Evolutionary conservation across 2,797 vertebrate species (phyloP), one percentile per base, ranked within the genome.

Genomic region (Lagocephalus sceleratus): DNA sequence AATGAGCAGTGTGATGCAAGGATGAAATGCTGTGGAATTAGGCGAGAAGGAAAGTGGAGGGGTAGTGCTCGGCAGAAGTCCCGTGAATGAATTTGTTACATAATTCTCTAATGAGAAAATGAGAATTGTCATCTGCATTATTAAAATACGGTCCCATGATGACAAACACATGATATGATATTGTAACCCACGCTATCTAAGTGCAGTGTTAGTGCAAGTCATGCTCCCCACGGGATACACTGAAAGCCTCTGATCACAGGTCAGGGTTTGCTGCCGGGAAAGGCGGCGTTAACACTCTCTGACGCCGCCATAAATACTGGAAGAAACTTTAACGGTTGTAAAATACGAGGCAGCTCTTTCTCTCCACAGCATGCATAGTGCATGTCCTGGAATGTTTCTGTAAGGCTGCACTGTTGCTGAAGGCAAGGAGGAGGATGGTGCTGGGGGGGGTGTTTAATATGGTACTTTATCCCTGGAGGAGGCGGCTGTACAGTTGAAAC

Each of bases 401-500:
- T 75, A 40, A 60, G 75, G 58, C 60, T 46, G 60, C 42, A 23
- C 60, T 70, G 71, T 66, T 73, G 64, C 78, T 77, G 63, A 19
- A 78, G 65, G 74, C 61, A 59, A 65, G 50, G 60, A 75, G 73
- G 71, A 66, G 64, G 73, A 75, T 52, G 57, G 70, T 73, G 78
- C 82, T 71, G 1, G 72, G 68, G 72, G 69, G 79, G 73, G 73
- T 72, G 71, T 85, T 88, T 88, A 83, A 82, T 80, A 77, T 81
- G 65, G 63, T 79, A 73, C 67, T 83, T 80, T 75, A 81, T 71
- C 79, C 81, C 76, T 76, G 48, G 45, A 35, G 10, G 81, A 76
- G 75, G 79, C 68, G n/a, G 40, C 60, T 82, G 80, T 79, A 78
- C 81, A 82, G 85, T 88, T 86, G 79, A 89, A 86, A 83, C 79